Evolutionary conservation across 2,888 invertebrate species (phyloP).

Genomic region (Ametastegia equiseti): DNA sequence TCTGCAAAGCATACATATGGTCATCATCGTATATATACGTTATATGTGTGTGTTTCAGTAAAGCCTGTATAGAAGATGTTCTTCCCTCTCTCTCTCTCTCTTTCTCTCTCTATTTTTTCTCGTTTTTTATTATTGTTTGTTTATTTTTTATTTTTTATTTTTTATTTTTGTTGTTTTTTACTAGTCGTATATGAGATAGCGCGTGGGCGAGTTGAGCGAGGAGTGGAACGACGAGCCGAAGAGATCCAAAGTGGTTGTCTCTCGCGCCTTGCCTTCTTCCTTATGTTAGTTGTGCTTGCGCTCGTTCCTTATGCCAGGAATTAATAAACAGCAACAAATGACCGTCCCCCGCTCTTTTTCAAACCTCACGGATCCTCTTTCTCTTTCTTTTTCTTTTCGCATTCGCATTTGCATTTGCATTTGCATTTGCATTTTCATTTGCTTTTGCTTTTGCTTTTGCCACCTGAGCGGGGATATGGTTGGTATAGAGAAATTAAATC

Average conservation of each 20-base stretch:
- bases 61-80: not conserved
- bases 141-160: not conserved
- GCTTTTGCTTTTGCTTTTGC: no score
- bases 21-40: no score
- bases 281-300: no score
- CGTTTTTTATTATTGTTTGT: not conserved
- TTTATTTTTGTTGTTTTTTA: not conserved
- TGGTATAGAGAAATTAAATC: no score
- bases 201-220: slow-evolving; percentile 60
- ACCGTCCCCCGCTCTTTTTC: slow-evolving; percentile 49
- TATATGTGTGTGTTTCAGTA: not conserved
- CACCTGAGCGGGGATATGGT: no score
- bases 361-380: not conserved
- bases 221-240: slow-evolving; percentile 56
- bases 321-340: slow-evolving; percentile 74
- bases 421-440: no score
- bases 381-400: slow-evolving; percentile 46
- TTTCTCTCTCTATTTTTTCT: not conserved
- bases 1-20: no score
- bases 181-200: not conserved
- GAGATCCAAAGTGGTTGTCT: slow-evolving; percentile 69
- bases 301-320: slow-evolving; percentile 58
- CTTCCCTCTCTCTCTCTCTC: not conserved
- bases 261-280: slow-evolving; percentile 58
- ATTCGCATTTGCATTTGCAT: no score